Base-by-base conservation (phyloP, 2,797 vertebrate genomes). In the Tiaroga cobitis region DNA sequence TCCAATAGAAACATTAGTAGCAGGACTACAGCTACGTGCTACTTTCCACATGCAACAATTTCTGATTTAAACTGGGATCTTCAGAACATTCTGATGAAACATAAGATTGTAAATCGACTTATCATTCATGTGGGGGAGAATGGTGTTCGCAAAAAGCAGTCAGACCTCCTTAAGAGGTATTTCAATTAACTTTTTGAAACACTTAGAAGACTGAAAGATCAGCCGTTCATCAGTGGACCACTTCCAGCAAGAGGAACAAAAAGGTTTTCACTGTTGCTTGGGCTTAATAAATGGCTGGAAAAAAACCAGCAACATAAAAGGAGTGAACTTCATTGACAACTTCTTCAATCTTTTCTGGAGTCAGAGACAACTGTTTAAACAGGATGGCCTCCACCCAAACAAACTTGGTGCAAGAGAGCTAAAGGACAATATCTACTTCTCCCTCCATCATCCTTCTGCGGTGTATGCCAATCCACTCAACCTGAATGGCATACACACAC, bases 331-430 rank as follows among this genome's bases (percentile, higher is more conserved):
- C 9, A n/a, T 59, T 24, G 54, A 24, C 49, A 19, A 19, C 5
- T 51, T 43, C 5, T 51, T 43, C 41, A 3, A 43, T 43, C 41
- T 43, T 43, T 43, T 51, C 49, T 51, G 4, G 46, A 49, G 46
- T 49, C 46, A 49, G 46, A 49, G 15, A 49, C 46, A 49, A 16
- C 46, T 49, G 13, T 49, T 49, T 49, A 16, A 16, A 49, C 46
- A 16, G 46, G 46, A 16, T 16, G 46, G 43, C 43, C 13, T 46
- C 46, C 46, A 54, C 63, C 80, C 43, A 39, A 68, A 75, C 41
- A 70, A 69, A 67, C 56, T 74, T 49, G 49, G 49, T 32, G 34
- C 34, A 56, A 77, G 34, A 77, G 26, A 70, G 37, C 63, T 74
- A 67, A 29, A 24, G 21, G 63, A 76, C 72, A 41, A 74, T 51